A percentile compares a stretch with the other conserved stretches of the same genome.
Evolutionary conservation across 2,888 invertebrate genomes (phyloP).

Genomic region (Micoletzkya japonica): DNA sequence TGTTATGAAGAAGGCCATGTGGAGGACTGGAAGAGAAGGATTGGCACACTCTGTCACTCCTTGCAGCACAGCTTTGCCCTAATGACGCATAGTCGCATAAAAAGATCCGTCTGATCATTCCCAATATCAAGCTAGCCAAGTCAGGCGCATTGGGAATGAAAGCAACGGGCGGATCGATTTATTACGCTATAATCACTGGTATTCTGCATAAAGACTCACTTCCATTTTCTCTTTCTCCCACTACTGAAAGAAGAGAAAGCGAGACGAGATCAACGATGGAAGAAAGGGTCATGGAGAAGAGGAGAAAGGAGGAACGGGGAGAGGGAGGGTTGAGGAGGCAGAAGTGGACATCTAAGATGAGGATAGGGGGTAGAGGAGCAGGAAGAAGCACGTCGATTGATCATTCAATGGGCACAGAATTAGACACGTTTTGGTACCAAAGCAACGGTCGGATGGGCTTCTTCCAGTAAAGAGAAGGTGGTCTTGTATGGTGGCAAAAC

Average conservation of each 20-base stretch:
- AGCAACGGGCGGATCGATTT: too few species aligned
- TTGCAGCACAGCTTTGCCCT: too few species aligned
- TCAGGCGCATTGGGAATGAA: too few species aligned
- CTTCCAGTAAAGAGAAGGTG: too few species aligned
- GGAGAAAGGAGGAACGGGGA: neutral
- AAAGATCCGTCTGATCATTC: too few species aligned
- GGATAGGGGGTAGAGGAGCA: neutral
- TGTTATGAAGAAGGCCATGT: neutral
- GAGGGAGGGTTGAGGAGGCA: neutral
- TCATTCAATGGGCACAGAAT: neutral
- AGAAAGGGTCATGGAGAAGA: neutral
- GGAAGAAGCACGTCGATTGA: too few species aligned
- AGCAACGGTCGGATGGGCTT: too few species aligned
- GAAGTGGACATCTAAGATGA: neutral
- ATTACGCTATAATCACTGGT: too few species aligned
- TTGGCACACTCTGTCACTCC: neutral
- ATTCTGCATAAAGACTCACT: neutral
- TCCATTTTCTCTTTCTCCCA: neutral
- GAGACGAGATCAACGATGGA: too few species aligned
- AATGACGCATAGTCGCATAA: too few species aligned
- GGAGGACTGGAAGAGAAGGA: neutral
- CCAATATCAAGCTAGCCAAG: too few species aligned
- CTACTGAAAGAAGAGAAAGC: neutral
- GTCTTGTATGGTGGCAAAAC: too few species aligned
- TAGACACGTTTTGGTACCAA: neutral